phyloP scores from a whole-genome alignment of 1,140 invertebrate species.

The Drosophila mauritiana region DNA sequence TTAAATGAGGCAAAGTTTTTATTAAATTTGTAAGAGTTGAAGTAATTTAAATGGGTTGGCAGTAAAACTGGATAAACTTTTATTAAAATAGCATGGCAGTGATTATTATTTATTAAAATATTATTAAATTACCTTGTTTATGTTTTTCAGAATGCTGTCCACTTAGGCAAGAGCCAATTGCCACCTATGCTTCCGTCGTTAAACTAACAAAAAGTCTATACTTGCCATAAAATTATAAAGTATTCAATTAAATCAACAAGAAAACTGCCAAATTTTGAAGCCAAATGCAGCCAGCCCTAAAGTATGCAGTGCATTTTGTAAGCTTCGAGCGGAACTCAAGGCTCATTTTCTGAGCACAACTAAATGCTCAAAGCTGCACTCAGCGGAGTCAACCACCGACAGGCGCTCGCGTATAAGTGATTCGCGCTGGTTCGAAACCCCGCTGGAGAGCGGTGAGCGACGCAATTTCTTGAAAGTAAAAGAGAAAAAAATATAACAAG shows the following conservation, averaged over 20 bases:
- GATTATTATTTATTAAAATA: not conserved
- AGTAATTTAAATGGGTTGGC: not conserved
- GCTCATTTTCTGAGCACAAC: conserved; percentile 6
- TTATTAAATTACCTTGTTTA: not conserved
- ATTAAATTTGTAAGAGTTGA: not conserved
- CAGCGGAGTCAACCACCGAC: conserved; percentile 18
- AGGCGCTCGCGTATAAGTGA: conserved; percentile 45
- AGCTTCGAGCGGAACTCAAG: conserved; percentile 23
- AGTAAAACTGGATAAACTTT: not conserved
- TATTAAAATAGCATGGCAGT: not conserved
- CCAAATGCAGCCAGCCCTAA: conserved; percentile 20
- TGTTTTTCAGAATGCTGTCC: conserved; percentile 39
- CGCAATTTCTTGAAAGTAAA: not conserved
- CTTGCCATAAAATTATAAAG: conserved; percentile 46
- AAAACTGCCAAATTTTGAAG: conserved; percentile 42
- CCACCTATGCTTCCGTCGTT: conserved; percentile 58
- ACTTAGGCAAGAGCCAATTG: conserved; percentile 28
- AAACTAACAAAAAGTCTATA: not conserved
- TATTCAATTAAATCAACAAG: conserved; percentile 1
- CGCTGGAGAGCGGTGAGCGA: conserved; percentile 6
- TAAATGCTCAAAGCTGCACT: conserved; percentile 49
- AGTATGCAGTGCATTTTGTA: conserved; percentile 46
- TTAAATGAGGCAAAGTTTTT: conserved; percentile 19
- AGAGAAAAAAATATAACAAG: no score
- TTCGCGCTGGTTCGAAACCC: conserved; percentile 32